Evolutionary conservation across 1,140 invertebrate genomes (phyloP).

Genomic region (Saccostrea cuccullata): DNA sequence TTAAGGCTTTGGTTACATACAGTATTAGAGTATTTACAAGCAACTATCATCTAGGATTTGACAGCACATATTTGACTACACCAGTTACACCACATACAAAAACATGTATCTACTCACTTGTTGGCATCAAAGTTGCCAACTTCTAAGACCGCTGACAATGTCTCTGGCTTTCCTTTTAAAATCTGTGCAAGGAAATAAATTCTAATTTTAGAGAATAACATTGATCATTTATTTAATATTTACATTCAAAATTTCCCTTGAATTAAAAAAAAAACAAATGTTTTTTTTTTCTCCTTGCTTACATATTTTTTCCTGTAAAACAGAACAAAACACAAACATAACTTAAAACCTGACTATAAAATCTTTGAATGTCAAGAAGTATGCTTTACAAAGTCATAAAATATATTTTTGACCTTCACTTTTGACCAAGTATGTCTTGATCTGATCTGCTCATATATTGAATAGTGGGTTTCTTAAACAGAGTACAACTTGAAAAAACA

Average conservation of each 20-base stretch:
- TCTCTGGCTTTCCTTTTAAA: slow-evolving; percentile 77
- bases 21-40: background rate
- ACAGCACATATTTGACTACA: background rate
- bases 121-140: slow-evolving; percentile 78
- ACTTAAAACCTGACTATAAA: no score
- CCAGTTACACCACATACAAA: slow-evolving; percentile 10
- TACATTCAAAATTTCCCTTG: background rate
- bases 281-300: no score
- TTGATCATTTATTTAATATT: background rate
- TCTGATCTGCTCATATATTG: no score
- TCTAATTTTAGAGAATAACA: background rate
- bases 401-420: no score
- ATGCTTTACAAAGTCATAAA: no score
- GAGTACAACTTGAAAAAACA: no score
- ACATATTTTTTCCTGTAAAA: no score
- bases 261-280: no score
- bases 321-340: no score
- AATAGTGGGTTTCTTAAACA: no score
- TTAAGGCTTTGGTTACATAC: background rate
- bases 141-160: slow-evolving; percentile 76
- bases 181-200: slow-evolving; percentile 66
- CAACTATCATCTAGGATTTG: background rate
- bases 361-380: no score
- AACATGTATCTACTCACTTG: slow-evolving; percentile 70
- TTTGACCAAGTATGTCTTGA: no score